Conservation (phyloP, 2,888 invertebrate species). For the Epirrhoe tristata region DNA sequence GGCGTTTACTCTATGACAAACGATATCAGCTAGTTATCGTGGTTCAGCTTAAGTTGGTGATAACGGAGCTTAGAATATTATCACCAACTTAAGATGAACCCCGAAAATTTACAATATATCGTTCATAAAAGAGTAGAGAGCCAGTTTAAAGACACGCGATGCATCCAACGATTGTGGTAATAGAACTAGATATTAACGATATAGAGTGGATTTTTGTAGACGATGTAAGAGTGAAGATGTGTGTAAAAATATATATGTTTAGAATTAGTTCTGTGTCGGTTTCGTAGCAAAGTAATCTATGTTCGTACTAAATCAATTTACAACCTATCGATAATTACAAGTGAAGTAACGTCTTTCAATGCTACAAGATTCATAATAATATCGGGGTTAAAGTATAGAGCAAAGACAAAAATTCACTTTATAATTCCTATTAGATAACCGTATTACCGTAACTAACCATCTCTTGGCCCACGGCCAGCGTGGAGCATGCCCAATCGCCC, state of each 20-base stretch:
- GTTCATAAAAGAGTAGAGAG: background rate
- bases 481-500: constrained; percentile 65
- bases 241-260: constrained; percentile 15
- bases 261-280: constrained; percentile 23
- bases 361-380: background rate
- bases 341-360: background rate
- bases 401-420: constrained; percentile 53
- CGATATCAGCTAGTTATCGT: background rate
- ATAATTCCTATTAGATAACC: constrained; percentile 45
- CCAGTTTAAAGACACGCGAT: constrained; percentile 50
- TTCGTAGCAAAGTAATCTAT: constrained; percentile 14
- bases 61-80: background rate
- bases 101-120: background rate
- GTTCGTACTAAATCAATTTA: constrained; percentile 15
- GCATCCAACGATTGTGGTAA: constrained; percentile 62
- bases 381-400: background rate
- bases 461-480: constrained; percentile 65
- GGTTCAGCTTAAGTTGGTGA: background rate
- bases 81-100: background rate
- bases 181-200: constrained; percentile 44
- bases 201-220: constrained; percentile 56
- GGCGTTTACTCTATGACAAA: background rate
- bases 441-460: constrained; percentile 51
- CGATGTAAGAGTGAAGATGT: constrained; percentile 6
- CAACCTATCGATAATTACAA: background rate